These are phyloP conservation scores for Mallotus villosus DNA, from an alignment of 2,797 vertebrate species.

Conservation along the genomic window DNA sequence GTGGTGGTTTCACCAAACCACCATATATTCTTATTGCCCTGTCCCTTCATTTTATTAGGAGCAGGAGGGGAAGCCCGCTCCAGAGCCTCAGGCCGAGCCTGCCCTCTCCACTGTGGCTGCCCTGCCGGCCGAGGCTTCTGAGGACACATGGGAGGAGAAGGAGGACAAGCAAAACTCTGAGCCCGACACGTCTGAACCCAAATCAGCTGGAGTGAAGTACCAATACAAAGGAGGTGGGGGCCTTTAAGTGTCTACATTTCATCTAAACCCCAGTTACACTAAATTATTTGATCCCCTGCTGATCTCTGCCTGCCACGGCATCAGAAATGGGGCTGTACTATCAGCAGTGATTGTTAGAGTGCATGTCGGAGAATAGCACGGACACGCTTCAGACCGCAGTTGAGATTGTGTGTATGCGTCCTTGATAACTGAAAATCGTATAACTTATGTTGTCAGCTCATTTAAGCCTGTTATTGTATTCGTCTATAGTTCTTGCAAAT, in stretches of 20 bases:
- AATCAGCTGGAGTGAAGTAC: slow-evolving; percentile 83
- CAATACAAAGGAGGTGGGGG: slow-evolving; percentile 90
- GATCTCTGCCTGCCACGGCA: no score
- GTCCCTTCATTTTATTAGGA: slow-evolving; percentile 60
- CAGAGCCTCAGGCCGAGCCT: slow-evolving; percentile 73
- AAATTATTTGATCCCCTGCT: neutral
- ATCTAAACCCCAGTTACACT: neutral
- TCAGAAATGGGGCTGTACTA: no score
- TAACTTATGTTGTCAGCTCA: no score
- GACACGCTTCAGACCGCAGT: no score
- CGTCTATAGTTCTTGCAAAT: no score
- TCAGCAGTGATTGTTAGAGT: no score
- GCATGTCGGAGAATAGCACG: no score
- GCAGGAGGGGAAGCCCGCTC: slow-evolving; percentile 69
- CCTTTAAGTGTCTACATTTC: neutral
- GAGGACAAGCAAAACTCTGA: slow-evolving; percentile 90
- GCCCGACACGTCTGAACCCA: slow-evolving; percentile 75
- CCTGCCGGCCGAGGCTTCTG: slow-evolving; percentile 74
- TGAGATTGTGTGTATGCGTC: no score
- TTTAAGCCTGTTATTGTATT: no score
- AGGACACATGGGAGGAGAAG: slow-evolving; percentile 96
- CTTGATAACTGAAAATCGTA: no score
- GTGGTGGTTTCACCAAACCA: neutral
- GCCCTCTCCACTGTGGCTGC: slow-evolving; percentile 58
- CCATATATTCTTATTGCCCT: neutral